Percentiles rank a stretch among this genome's conserved stretches.
Conservation (phyloP, 2,797 vertebrate genomes). For the Malacoctenus gilli region DNA sequence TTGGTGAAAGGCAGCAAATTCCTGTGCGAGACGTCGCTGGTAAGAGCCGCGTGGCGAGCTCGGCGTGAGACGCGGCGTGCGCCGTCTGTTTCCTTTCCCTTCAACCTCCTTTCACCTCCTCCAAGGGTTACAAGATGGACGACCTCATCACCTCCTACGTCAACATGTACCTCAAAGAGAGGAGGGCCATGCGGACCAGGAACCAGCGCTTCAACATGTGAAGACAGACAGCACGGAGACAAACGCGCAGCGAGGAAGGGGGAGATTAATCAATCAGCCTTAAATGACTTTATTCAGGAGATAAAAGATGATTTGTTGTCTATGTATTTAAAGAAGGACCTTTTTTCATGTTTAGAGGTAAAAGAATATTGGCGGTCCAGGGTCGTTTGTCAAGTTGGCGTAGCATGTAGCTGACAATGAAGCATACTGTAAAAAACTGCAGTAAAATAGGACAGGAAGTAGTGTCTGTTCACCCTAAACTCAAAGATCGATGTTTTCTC, state of each 20-base stretch:
- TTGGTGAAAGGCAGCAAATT: conserved; percentile 90
- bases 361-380: too few relatives aligned
- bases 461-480: too few relatives aligned
- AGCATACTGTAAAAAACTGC: too few relatives aligned
- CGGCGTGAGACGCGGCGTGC: neutral
- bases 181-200: conserved; percentile 71
- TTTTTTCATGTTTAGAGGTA: too few relatives aligned
- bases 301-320: too few relatives aligned
- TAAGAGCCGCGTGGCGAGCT: conserved; percentile 70
- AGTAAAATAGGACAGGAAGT: too few relatives aligned
- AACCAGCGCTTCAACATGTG: conserved; percentile 62
- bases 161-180: conserved; percentile 82
- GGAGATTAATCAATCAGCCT: too few relatives aligned
- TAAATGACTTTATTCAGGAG: too few relatives aligned
- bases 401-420: too few relatives aligned
- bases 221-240: conserved; percentile 16
- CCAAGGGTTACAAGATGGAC: conserved; percentile 98
- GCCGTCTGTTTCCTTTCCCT: neutral
- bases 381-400: too few relatives aligned
- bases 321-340: too few relatives aligned
- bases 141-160: conserved; percentile 95
- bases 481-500: too few relatives aligned
- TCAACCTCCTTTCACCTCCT: conserved; percentile 24
- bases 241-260: neutral
- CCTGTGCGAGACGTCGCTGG: conserved; percentile 96